These are phyloP conservation scores for Mesitornis unicolor DNA, from an alignment of 2,113 vertebrate genomes.

Conservation along the genomic window DNA sequence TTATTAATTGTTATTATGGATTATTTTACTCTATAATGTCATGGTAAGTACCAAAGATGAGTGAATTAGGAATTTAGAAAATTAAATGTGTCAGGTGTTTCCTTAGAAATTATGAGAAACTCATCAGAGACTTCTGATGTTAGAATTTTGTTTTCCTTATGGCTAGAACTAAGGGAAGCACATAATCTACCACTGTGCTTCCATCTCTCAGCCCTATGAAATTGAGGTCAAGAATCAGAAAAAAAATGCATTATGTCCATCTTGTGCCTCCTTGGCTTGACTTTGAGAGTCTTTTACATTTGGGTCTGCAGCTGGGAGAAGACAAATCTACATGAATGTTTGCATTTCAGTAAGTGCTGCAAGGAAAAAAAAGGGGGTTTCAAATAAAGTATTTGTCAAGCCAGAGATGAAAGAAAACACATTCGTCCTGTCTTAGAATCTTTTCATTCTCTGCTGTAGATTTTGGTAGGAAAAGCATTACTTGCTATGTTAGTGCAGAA, in stretches of 20 bases:
- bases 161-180: not conserved
- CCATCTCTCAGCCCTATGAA: not conserved
- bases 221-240: not conserved
- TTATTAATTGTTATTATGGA: not conserved
- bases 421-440: not conserved
- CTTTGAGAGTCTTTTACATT: not conserved
- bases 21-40: not conserved
- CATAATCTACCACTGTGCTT: not conserved
- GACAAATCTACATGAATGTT: not conserved
- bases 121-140: not conserved
- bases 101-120: not conserved
- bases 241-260: not conserved
- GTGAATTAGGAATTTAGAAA: not conserved
- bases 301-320: not conserved
- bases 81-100: not conserved
- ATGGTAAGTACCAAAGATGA: not conserved
- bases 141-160: not conserved
- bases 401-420: not conserved
- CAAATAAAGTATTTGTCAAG: not conserved
- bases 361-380: not conserved
- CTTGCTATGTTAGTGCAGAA: not conserved
- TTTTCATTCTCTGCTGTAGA: not conserved
- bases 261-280: not conserved
- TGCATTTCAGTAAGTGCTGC: not conserved
- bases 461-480: not conserved